Conservation (phyloP, 1,140 invertebrate species). For the Brachystomella parvula region DNA sequence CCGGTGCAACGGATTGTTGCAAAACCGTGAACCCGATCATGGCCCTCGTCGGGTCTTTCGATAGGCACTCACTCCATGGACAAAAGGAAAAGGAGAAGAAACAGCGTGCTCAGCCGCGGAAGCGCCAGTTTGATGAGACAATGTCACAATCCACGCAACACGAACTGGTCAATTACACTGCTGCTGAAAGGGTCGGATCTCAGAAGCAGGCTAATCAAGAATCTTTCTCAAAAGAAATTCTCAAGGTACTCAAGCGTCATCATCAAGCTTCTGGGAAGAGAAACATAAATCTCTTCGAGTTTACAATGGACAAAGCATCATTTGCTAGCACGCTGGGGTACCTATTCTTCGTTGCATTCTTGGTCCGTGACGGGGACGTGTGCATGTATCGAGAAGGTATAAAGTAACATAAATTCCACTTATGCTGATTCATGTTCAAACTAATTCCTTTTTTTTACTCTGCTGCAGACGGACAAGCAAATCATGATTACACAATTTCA, state of each 20-base stretch:
- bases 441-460: background rate
- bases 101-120: slow-evolving; percentile 5
- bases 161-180: background rate
- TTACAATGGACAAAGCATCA: slow-evolving; percentile 14
- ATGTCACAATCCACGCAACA: slow-evolving; percentile 12
- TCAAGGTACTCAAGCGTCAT: slow-evolving; percentile 15
- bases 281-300: slow-evolving; percentile 14
- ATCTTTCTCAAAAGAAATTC: slow-evolving; percentile 20
- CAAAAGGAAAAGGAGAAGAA: slow-evolving; percentile 29
- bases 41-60: slow-evolving; percentile 27
- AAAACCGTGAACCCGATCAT: slow-evolving; percentile 5
- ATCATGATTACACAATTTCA: background rate
- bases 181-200: background rate
- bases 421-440: background rate
- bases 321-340: slow-evolving; percentile 19
- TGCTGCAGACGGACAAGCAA: background rate
- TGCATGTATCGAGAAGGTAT: slow-evolving; percentile 15
- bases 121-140: slow-evolving; percentile 12
- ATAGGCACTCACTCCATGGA: slow-evolving; percentile 11
- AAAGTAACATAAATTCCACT: background rate
- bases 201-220: slow-evolving; percentile 10
- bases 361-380: slow-evolving; percentile 21
- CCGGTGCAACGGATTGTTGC: background rate
- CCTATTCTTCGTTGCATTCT: slow-evolving; percentile 20
- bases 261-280: background rate